Evolutionary conservation across 1,140 invertebrate genomes (phyloP), one percentile per base, ranked within the genome.

Genomic region (Drosophila ambigua): DNA sequence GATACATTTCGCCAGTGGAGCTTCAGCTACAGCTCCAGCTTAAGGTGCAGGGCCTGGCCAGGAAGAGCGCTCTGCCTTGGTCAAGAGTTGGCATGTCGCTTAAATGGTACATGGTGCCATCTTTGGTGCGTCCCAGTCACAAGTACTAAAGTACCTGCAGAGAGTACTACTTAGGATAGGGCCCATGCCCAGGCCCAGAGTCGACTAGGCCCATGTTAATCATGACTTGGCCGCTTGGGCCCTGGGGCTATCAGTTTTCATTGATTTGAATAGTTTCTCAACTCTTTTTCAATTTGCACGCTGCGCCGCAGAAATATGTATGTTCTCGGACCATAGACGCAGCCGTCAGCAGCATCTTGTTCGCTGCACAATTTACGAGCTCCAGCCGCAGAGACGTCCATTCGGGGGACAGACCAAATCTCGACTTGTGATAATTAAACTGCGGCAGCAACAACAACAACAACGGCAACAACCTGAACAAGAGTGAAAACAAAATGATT

Each of bases 81-180:
- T 79, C 74, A 85, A 87, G 83, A 88, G 83, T 88, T 88, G 83
- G 83, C 79, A 88, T 88, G 83, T 88, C 83, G 83, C 79, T 88
- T 83, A 88, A 83, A 88, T 64, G 84, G 71, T 88, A 79, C 68
- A 81, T 72, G 79, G 83, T 88, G 67, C 84, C 84, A 88, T 88
- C 83, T 88, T 79, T 77, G 79, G 76, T 49, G 51, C 64, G 64
- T n/a, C 39, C 23, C 13, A 39, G 35, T 39, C 35, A 39, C 35
- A 39, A 39, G 11, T 39, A 39, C 35, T 13, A 39, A 39, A 39
- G 35, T 39, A 39, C 35, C 49, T 2, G 4, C 8, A 31, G n/a
- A 9, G 45, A 65, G 54, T 60, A 62, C 45, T 63, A 45, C 24
- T 71, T 64, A 69, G 74, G 45, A 3, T 24, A 5, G 20, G 0